A percentile compares a stretch with the other conserved stretches of the same genome.
phyloP scores from a whole-genome alignment of 2,113 vertebrate genomes.

The Sceloporus tristichus region DNA sequence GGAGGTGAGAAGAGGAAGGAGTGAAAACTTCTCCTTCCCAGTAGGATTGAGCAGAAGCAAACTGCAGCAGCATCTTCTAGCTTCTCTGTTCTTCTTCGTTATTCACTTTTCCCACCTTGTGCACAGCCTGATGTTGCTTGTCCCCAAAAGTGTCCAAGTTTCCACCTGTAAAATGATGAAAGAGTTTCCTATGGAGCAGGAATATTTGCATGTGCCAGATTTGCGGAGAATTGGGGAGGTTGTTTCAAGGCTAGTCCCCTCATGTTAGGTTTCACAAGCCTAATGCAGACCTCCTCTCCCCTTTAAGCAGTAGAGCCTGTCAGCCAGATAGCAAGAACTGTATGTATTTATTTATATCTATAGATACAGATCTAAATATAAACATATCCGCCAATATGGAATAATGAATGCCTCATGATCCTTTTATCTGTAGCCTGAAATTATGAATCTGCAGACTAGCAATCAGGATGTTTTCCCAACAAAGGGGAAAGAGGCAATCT shows the following conservation, averaged over 20 bases:
- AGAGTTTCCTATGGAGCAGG: slow-evolving; percentile 48
- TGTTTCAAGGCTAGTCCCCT: background rate
- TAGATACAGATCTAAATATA: background rate
- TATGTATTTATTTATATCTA: background rate
- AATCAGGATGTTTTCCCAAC: background rate
- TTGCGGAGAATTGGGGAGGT: slow-evolving; percentile 3
- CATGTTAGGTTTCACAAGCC: slow-evolving; percentile 38
- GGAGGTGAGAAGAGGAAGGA: too few species aligned
- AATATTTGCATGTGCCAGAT: slow-evolving; percentile 74
- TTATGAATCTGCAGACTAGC: background rate
- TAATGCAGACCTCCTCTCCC: background rate
- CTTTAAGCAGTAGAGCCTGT: slow-evolving; percentile 36
- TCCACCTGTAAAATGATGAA: background rate
- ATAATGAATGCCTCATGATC: background rate
- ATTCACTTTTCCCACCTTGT: too few species aligned
- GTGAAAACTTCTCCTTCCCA: too few species aligned
- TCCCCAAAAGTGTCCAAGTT: too few species aligned
- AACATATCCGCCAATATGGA: accelerated
- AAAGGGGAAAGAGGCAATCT: too few species aligned
- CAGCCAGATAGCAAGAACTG: background rate
- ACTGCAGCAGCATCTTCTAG: too few species aligned
- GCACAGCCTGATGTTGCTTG: too few species aligned
- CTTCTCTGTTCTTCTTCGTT: too few species aligned
- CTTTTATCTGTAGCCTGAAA: background rate
- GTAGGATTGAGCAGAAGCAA: too few species aligned